Evolutionary conservation across 2,797 vertebrate genomes (phyloP), one percentile per base, ranked within the genome.

Genomic region (Lates japonicus): DNA sequence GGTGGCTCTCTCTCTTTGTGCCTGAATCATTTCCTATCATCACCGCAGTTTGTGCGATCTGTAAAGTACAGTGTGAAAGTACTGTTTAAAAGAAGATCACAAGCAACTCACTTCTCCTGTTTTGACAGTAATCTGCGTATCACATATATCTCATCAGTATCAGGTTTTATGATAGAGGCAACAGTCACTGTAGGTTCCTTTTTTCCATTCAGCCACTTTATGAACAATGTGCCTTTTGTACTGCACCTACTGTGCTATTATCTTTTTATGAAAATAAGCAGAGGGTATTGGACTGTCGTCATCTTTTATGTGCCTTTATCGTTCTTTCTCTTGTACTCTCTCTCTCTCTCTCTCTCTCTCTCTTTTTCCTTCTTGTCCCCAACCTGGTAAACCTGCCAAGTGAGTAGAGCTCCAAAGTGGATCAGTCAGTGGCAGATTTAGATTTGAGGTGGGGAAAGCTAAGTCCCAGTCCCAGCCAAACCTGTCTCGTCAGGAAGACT

Each of bases 201-300:
- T 90, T 92, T 91, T 81, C 81, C 82, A 80, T 85, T 78, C 74
- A 78, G 76, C 81, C 89, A 79, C 85, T 87, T 87, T 80, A 83
- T 77, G 84, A 93, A 90, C 90, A 92, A 90, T 84, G 90, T 54
- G 76, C 65, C 87, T 89, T 90, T 93, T 93, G 90, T 93, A 68
- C 78, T 49, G 74, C 76, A 33, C 81, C 81, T 78, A 72, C 85
- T 41, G 67, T 62, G 69, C 87, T 70, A 86, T 93, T 91, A 92
- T 94, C 83, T 85, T 85, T 92, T 91, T 88, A 90, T 91, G 90
- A 93, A 93, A 91, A 90, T 91, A 90, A 90, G 90, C 88, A 80
- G 70, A 88, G 72, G 76, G 80, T 64, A 87, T 81, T 76, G 81
- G 67, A 79, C 80, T 88, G 87, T 83, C 85, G 65, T 92, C 89